Evolutionary conservation across 1,140 invertebrate species (phyloP).

Genomic region (Centruroides sculpturatus): DNA sequence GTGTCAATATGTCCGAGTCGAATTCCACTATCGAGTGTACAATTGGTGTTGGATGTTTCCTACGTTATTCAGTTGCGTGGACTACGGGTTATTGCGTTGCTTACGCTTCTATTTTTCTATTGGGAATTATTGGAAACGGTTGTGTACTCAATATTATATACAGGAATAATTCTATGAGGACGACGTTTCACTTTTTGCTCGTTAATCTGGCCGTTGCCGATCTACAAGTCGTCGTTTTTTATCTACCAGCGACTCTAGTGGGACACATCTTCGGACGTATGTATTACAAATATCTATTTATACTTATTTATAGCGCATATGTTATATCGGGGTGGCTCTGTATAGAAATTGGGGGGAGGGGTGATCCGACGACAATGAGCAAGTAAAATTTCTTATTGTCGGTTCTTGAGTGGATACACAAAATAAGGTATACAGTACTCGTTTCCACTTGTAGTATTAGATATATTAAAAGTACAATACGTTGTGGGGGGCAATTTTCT

Average conservation of each 20-base stretch:
- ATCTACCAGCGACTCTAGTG: constrained; percentile 38
- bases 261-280: constrained; percentile 26
- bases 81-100: constrained; percentile 24
- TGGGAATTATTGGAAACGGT: constrained; percentile 36
- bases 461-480: too few relatives aligned
- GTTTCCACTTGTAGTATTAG: too few relatives aligned
- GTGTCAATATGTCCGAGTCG: too few relatives aligned
- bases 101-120: constrained; percentile 27
- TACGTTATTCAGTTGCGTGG: constrained; percentile 21
- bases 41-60: constrained; percentile 9
- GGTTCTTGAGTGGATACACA: too few relatives aligned
- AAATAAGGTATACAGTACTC: too few relatives aligned
- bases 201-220: constrained; percentile 34
- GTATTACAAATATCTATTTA: background rate
- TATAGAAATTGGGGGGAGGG: too few relatives aligned
- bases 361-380: too few relatives aligned
- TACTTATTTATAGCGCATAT: too few relatives aligned
- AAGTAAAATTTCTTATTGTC: too few relatives aligned
- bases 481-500: too few relatives aligned
- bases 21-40: constrained; percentile 4
- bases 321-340: too few relatives aligned
- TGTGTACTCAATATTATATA: constrained; percentile 15
- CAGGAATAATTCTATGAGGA: constrained; percentile 15
- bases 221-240: constrained; percentile 37
- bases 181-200: constrained; percentile 31